Conservation (phyloP, 1,140 invertebrate genomes). For the Drosophila saltans region DNA sequence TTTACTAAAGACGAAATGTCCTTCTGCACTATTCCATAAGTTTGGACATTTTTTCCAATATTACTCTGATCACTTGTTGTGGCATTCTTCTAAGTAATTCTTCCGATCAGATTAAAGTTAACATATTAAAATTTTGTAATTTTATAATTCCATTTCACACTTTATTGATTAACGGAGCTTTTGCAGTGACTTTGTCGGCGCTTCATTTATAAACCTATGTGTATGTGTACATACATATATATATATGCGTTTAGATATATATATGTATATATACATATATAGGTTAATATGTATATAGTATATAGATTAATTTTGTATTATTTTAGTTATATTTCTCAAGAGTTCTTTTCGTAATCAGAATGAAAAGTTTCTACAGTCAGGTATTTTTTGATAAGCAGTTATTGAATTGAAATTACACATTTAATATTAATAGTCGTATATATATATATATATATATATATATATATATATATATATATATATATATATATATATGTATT, state of each 20-base stretch:
- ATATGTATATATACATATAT: constrained; percentile 3
- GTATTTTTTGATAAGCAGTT: constrained; percentile 81
- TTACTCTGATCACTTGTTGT: too few relatives aligned
- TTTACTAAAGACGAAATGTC: too few relatives aligned
- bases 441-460: constrained; percentile 55
- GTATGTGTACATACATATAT: background rate
- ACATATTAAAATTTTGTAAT: background rate
- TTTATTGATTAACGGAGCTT: constrained; percentile 64
- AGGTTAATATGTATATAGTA: constrained; percentile 1
- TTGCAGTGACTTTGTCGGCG: constrained; percentile 59
- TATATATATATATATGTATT: constrained; percentile 22
- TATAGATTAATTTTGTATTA: constrained; percentile 15
- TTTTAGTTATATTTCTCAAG: constrained; percentile 42
- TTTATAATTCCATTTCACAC: constrained; percentile 52
- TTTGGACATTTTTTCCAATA: too few relatives aligned
- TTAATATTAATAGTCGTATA: constrained; percentile 58
- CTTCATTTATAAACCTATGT: constrained; percentile 41
- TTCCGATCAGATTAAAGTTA: background rate
- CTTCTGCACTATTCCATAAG: too few relatives aligned
- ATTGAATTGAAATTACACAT: constrained; percentile 74
- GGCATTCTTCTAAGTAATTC: background rate
- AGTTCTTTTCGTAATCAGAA: constrained; percentile 56
- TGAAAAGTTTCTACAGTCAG: constrained; percentile 79
- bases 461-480: constrained; percentile 53
- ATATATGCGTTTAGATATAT: background rate